Evolutionary conservation across 2,797 vertebrate genomes (phyloP).

Genomic region (Anisognathus igniventris): DNA sequence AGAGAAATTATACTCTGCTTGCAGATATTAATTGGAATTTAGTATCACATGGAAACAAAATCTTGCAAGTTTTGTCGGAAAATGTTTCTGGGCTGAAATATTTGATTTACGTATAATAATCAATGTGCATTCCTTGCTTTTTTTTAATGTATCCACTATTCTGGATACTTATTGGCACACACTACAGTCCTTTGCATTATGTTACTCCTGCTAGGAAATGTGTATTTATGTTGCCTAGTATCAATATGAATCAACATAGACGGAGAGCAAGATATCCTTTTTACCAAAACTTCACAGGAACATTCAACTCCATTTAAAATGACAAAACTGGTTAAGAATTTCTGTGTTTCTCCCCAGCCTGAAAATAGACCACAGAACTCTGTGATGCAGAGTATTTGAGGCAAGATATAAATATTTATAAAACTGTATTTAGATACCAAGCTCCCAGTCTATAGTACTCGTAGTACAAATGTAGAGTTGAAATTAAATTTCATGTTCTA

Average conservation of each 20-base stretch:
- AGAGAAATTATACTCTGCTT: background rate
- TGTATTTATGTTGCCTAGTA: background rate
- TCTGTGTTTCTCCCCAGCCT: background rate
- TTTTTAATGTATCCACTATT: background rate
- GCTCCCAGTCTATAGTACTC: rapidly evolving
- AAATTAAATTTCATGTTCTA: background rate
- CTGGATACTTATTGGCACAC: background rate
- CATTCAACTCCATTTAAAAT: background rate
- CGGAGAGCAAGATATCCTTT: background rate
- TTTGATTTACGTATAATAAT: background rate
- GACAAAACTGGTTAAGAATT: background rate
- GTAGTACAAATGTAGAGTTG: background rate
- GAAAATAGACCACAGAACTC: background rate
- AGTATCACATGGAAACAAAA: background rate
- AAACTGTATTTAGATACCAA: background rate
- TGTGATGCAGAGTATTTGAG: background rate
- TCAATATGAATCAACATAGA: background rate
- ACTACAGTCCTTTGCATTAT: background rate
- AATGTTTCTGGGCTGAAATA: background rate
- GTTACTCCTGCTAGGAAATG: background rate
- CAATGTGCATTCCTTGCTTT: background rate
- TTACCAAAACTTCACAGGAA: background rate
- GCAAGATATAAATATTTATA: background rate
- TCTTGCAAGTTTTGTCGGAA: background rate
- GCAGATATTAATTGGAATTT: background rate